A percentile compares a stretch with the other conserved stretches of the same genome.
Evolutionary conservation across 2,797 vertebrate species (phyloP).

Genomic region (Gymnopithys bicolor): DNA sequence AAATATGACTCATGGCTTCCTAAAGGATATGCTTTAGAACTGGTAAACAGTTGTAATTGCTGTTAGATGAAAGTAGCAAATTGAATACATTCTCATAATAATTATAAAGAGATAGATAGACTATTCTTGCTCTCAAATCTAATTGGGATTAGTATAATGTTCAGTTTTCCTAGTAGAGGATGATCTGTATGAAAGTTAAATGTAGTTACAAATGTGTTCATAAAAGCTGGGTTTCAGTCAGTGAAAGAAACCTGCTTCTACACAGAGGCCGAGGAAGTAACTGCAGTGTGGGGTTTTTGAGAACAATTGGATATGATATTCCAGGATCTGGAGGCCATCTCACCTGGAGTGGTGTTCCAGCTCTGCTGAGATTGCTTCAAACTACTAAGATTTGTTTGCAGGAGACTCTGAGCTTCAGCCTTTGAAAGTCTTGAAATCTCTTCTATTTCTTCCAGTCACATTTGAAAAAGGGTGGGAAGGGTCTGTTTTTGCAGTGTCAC

Average conservation of each 20-base stretch:
- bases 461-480: background rate
- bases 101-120: slow-evolving; percentile 70
- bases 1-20: slow-evolving; percentile 70
- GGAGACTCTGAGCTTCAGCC: background rate
- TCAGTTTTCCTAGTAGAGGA: slow-evolving; percentile 58
- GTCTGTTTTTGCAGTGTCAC: background rate
- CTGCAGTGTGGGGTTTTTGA: background rate
- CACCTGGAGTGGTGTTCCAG: background rate
- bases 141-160: slow-evolving; percentile 70
- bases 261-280: background rate
- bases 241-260: background rate
- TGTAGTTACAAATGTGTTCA: slow-evolving; percentile 37
- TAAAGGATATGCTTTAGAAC: slow-evolving; percentile 70
- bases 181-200: slow-evolving; percentile 29
- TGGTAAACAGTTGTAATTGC: slow-evolving; percentile 77
- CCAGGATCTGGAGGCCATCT: background rate
- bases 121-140: slow-evolving; percentile 68
- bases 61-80: slow-evolving; percentile 76
- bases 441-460: background rate
- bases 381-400: background rate
- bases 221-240: background rate
- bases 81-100: slow-evolving; percentile 71
- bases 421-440: background rate
- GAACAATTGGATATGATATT: background rate
- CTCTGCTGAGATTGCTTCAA: background rate